Base-by-base conservation (phyloP, 1,140 invertebrate species). In the Rhagoletis pomonella region DNA sequence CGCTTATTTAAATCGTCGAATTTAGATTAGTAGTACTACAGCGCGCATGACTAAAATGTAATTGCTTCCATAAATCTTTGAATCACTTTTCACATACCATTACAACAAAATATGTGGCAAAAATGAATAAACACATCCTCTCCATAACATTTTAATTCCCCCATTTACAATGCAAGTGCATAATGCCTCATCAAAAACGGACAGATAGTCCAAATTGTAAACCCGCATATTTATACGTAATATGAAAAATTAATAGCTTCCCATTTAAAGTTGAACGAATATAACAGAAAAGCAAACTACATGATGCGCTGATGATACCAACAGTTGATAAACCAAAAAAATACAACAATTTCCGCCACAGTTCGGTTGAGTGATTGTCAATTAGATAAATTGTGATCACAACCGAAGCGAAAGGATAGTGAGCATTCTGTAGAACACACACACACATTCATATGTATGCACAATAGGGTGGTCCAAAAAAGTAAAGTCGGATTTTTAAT, bases 281-380 rank as follows among this genome's bases (percentile, higher is more conserved):
- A 81, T 9, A 81, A 55, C 64, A 29, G n/a, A 62, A 65, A 65
- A 19, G 29, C 19, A 69, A 2, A 55, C 47, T 55, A 81, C n/a
- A 81, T 17, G 19, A 55, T 10, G 47, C 3, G 47, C 3, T 81
- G n/a, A 29, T 7, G 73, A 29, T 55, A 3, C 73, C 7, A 17
- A 81, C 9, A 29, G 50, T 47, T 81, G 73, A 81, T 47, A 81
- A 81, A 42, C 73, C 47, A 47, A 81, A 81, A 29, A 81, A 81
- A 81, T 81, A 47, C 47, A 81, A 81, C 73, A 81, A 81, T 50
- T 81, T 50, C 73, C 73, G 17, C n/a, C 55, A 81, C 44, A 55
- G 44, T 42, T 81, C 73, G 47, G 47, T 29, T 81, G 73, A 81
- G n/a, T 81, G 73, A 81, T 81, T 81, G 73, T 55, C 73, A 81